Evolutionary conservation across 1,140 invertebrate genomes (phyloP).

Genomic region (Stenopsyche tienmushanensis): DNA sequence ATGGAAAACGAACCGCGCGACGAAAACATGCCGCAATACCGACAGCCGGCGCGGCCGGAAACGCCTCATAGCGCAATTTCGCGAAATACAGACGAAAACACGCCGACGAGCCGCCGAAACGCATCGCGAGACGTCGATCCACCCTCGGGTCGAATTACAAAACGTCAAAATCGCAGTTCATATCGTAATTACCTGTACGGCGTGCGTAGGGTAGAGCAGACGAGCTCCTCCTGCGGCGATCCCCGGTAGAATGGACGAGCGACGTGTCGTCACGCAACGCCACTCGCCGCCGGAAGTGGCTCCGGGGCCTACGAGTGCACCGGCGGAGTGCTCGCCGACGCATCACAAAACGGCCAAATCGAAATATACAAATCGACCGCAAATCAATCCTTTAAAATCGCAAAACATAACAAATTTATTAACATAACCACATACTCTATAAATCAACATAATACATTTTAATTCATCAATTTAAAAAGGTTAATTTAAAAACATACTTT

Average conservation of each 20-base stretch:
- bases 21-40: neutral
- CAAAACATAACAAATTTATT: too few species aligned
- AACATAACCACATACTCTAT: too few species aligned
- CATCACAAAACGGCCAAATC: neutral
- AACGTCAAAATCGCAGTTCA: too few species aligned
- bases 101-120: neutral
- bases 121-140: neutral
- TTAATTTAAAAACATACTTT: too few species aligned
- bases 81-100: neutral
- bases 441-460: too few species aligned
- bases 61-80: too few species aligned
- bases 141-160: too few species aligned
- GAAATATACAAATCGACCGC: too few species aligned
- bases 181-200: too few species aligned
- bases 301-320: neutral
- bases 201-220: constrained; percentile 6
- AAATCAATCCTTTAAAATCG: too few species aligned
- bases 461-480: too few species aligned
- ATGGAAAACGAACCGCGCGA: too few species aligned
- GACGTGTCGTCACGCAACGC: constrained; percentile 18
- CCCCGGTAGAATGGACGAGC: constrained; percentile 22
- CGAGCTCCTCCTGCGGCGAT: neutral
- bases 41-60: neutral
- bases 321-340: neutral
- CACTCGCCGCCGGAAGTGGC: constrained; percentile 10